Evolutionary conservation across 2,888 invertebrate species (phyloP), one percentile per base, ranked within the genome.

Genomic region (Lasius fuliginosus): DNA sequence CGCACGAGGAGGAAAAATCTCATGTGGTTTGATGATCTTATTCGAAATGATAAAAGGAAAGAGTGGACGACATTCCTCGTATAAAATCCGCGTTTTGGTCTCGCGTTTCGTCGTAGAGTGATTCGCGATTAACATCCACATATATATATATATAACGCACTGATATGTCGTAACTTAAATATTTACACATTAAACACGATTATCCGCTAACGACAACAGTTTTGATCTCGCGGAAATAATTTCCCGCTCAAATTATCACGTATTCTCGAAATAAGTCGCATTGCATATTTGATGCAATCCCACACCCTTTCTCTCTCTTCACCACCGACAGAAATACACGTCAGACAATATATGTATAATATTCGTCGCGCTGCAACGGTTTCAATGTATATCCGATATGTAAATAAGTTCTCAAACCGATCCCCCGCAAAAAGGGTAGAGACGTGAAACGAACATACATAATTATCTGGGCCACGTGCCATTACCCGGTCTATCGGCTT

Each of bases 401-500:
- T 49, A 73, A 81, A 81, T 73, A 81, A 46, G 27, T 81, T 18
- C 6, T 49, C 60, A 27, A 18, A n/a, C 67, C 53, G 30, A 73
- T 33, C 46, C 42, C 33, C 42, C 33, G 33, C 73, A 8, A 33
- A 79, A 27, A 12, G 53, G 58, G 6, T 49, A 33, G 60, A 49
- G 33, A 18, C 33, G 46, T 23, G 60, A 60, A 77, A 30, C 40
- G 30, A 58, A 42, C 77, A 33, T 60, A 62, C 79, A 73, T 73
- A 81, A 81, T 81, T 81, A 81, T 73, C 73, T 27, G 27, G n/a
- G 27, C 60, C 46, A 12, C 12, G 36, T 12, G 60, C 60, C 49
- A 60, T 81, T 81, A 62, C 18, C 60, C 79, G 79, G 73, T 81
- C 79, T 81, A 81, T 81, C 79, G 46, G 60, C 79, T 81, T 81